Percentiles rank a stretch among this genome's conserved stretches.
Conservation (phyloP, 2,113 vertebrate species). For the Crocuta crocuta region DNA sequence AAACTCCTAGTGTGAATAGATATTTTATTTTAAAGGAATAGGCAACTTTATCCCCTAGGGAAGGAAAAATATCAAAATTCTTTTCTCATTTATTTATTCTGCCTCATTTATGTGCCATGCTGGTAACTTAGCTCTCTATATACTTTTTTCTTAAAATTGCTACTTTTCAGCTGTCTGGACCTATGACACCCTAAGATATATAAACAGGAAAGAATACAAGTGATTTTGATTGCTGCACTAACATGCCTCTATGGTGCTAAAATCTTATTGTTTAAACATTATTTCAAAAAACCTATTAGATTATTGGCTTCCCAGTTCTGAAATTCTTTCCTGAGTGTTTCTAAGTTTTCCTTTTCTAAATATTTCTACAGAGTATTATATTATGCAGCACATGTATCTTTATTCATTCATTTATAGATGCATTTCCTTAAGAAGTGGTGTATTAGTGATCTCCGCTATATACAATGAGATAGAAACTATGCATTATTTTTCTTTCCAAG, state of each 20-base stretch:
- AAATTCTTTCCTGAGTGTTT: slow-evolving; percentile 46
- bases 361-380: slow-evolving; percentile 58
- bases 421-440: slow-evolving; percentile 53
- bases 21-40: slow-evolving; percentile 9
- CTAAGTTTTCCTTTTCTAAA: slow-evolving; percentile 60
- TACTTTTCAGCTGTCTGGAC: slow-evolving; percentile 25
- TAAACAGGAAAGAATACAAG: slow-evolving; percentile 46
- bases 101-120: not conserved
- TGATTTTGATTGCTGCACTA: slow-evolving; percentile 28
- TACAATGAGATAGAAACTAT: slow-evolving; percentile 33
- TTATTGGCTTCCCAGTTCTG: slow-evolving; percentile 36
- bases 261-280: slow-evolving; percentile 59
- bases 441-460: slow-evolving; percentile 51
- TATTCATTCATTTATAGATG: slow-evolving; percentile 64
- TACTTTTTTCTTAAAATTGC: slow-evolving; percentile 42
- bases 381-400: slow-evolving; percentile 43
- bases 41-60: not conserved
- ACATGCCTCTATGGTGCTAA: not conserved
- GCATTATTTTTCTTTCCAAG: slow-evolving; percentile 70
- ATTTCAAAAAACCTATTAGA: slow-evolving; percentile 64
- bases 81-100: slow-evolving; percentile 51
- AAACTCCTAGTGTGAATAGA: not conserved
- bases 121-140: slow-evolving; percentile 8
- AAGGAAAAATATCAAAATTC: not conserved
- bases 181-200: slow-evolving; percentile 17